These are phyloP conservation scores for Hippocampus abdominalis DNA, from an alignment of 2,113 vertebrate genomes.

Conservation along the genomic window DNA sequence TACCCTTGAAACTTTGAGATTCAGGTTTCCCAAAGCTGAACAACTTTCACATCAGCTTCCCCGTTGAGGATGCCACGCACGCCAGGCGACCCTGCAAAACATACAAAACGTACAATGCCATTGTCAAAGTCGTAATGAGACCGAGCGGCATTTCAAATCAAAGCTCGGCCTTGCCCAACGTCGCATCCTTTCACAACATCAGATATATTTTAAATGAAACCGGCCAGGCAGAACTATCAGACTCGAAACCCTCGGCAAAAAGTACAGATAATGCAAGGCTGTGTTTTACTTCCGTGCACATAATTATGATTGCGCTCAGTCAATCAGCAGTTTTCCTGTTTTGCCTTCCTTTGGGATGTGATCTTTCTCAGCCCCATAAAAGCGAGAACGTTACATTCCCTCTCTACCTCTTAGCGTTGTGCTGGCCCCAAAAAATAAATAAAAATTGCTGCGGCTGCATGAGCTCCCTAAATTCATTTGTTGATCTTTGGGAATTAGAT, in stretches of 20 bases:
- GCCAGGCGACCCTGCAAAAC: not conserved
- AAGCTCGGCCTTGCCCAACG: conserved; percentile 1
- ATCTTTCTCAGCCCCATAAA: conserved; percentile 12
- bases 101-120: not conserved
- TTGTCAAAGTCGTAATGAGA: conserved; percentile 1
- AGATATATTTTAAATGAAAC: conserved; percentile 10
- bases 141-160: not conserved
- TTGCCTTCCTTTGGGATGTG: conserved; percentile 6
- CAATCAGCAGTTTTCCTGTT: conserved; percentile 1
- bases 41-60: not conserved
- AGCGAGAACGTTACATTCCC: not conserved
- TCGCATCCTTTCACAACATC: conserved; percentile 1
- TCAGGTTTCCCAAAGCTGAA: not conserved
- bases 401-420: not conserved
- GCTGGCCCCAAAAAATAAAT: not conserved
- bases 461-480: not conserved
- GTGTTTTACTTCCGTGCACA: conserved; percentile 16
- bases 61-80: not conserved
- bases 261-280: conserved; percentile 3
- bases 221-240: conserved; percentile 2
- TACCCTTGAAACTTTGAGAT: not conserved
- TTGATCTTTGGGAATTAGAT: not conserved
- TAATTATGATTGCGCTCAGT: conserved; percentile 17
- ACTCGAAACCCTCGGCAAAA: conserved; percentile 5
- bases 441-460: too few relatives aligned